A percentile compares a stretch with the other conserved stretches of the same genome.
Evolutionary conservation across 1,140 invertebrate genomes (phyloP).

Genomic region (Papilio polyxenes): DNA sequence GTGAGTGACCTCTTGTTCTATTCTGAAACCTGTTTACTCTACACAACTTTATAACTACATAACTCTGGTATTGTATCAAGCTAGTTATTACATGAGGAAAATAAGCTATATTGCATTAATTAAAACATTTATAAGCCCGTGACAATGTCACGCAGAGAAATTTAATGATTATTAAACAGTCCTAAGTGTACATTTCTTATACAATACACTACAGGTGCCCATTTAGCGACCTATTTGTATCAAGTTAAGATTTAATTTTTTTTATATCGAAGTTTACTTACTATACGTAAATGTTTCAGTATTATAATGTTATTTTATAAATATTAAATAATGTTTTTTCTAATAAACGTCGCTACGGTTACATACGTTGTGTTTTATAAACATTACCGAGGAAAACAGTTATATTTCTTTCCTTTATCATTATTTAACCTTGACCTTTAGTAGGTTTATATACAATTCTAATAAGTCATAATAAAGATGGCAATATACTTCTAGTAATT

Average conservation of each 20-base stretch:
- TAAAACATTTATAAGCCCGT: neutral
- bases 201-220: no score
- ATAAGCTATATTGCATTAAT: neutral
- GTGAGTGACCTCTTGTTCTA: conserved; percentile 35
- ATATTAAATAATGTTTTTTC: neutral
- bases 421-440: neutral
- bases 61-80: neutral
- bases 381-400: neutral
- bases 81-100: neutral
- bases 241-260: neutral
- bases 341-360: neutral
- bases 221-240: conserved; percentile 15
- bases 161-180: no score
- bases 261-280: neutral
- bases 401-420: neutral
- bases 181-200: no score
- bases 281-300: neutral
- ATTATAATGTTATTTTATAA: conserved; percentile 11
- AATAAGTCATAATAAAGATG: neutral
- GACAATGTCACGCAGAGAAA: no score
- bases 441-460: neutral
- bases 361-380: neutral
- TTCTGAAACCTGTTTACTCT: conserved; percentile 27
- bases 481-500: no score
- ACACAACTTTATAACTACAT: conserved; percentile 1